Evolutionary conservation across 92 coral and sea anemone species (phyloP).

Genomic region (Porites rus): DNA sequence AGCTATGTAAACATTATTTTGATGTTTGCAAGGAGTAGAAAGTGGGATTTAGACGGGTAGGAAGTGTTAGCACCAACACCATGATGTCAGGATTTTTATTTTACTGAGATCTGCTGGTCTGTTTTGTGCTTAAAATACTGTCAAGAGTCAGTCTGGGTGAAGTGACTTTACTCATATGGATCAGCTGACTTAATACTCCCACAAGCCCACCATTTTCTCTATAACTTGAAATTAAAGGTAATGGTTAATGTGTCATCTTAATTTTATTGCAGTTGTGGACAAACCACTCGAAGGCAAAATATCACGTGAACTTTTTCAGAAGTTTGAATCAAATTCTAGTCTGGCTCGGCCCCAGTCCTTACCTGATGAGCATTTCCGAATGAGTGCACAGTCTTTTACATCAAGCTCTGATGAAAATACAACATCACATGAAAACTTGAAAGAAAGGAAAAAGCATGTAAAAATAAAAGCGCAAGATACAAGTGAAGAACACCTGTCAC

Average conservation of each 20-base stretch:
- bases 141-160: too few relatives aligned
- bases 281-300: slow-evolving; percentile 66
- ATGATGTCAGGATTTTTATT: too few relatives aligned
- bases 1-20: background rate
- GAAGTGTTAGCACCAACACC: too few relatives aligned
- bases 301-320: slow-evolving; percentile 70
- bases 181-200: background rate
- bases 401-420: slow-evolving; percentile 64
- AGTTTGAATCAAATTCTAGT: slow-evolving; percentile 75
- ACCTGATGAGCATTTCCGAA: slow-evolving; percentile 11
- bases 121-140: too few relatives aligned
- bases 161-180: too few relatives aligned
- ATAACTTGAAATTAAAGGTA: background rate
- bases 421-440: slow-evolving; percentile 61
- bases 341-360: slow-evolving; percentile 39
- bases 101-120: too few relatives aligned
- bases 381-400: slow-evolving; percentile 47
- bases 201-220: too few relatives aligned
- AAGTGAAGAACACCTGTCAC: slow-evolving; percentile 23
- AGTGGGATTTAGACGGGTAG: too few relatives aligned
- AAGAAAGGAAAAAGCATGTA: slow-evolving; percentile 44
- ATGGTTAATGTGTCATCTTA: background rate
- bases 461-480: slow-evolving; percentile 60
- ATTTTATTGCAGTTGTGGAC: slow-evolving; percentile 6
- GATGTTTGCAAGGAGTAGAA: background rate